Percentiles rank a stretch among this genome's conserved stretches.
Conservation (phyloP, 2,888 invertebrate genomes). For the Germaria angustata region DNA sequence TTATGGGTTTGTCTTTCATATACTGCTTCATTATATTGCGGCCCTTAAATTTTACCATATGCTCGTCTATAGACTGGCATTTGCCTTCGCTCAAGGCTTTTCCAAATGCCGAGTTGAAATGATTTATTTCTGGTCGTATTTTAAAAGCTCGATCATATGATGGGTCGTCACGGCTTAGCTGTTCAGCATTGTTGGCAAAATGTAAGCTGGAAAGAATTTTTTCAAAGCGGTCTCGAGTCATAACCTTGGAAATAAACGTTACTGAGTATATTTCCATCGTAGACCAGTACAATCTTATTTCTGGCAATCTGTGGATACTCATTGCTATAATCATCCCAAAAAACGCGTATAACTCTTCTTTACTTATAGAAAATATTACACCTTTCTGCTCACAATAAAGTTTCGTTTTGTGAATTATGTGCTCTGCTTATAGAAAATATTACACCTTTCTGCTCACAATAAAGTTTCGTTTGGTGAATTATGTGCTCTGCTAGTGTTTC, state of each 20-base stretch:
- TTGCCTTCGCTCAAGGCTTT: background rate
- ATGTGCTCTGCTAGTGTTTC: background rate
- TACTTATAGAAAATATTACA: constrained; percentile 25
- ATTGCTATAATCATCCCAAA: constrained; percentile 3
- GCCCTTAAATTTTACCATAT: too few species aligned
- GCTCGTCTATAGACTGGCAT: too few species aligned
- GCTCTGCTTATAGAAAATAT: constrained; percentile 22
- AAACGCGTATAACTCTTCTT: background rate
- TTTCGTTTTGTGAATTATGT: constrained; percentile 10
- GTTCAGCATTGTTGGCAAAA: constrained; percentile 18
- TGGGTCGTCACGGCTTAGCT: background rate
- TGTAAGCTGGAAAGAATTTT: constrained; percentile 19
- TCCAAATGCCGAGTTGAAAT: background rate
- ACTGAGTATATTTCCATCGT: constrained; percentile 10
- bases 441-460: constrained; percentile 16
- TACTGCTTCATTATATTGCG: background rate
- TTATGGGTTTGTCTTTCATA: background rate
- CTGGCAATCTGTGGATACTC: constrained; percentile 13
- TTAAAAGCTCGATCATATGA: constrained; percentile 1
- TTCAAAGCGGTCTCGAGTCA: constrained; percentile 5
- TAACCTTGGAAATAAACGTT: constrained; percentile 1
- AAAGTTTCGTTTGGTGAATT: constrained; percentile 16
- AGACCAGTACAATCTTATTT: constrained; percentile 12
- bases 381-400: constrained; percentile 24
- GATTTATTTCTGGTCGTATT: background rate